These are phyloP conservation scores for Gopherus evgoodei DNA, from an alignment of 2,113 vertebrate species.

Conservation along the genomic window DNA sequence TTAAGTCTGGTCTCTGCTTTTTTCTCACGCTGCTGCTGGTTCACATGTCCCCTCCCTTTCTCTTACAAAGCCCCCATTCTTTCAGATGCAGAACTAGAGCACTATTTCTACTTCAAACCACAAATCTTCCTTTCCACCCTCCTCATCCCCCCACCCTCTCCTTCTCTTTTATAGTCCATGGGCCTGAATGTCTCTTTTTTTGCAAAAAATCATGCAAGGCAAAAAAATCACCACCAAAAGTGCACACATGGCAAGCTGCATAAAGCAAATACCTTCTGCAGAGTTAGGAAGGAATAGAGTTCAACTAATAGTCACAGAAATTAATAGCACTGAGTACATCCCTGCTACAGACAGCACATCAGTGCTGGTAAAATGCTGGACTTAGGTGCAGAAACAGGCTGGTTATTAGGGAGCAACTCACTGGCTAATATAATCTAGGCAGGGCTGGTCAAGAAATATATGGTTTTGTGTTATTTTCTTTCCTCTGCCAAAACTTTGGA, in stretches of 20 bases:
- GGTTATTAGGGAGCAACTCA: neutral
- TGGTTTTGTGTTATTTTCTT: neutral
- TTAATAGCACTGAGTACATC: too few species aligned
- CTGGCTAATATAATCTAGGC: neutral
- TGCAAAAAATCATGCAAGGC: neutral
- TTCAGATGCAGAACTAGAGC: neutral
- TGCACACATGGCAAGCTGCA: neutral
- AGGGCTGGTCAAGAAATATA: neutral
- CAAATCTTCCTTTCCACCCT: neutral
- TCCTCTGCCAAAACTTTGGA: neutral
- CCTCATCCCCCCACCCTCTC: neutral
- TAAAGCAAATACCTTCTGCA: neutral
- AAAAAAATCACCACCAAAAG: neutral
- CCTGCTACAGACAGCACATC: neutral
- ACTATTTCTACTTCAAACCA: neutral
- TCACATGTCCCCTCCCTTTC: neutral
- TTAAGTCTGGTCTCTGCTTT: neutral
- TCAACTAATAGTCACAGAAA: too few species aligned
- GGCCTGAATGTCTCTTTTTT: neutral
- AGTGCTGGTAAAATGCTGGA: neutral
- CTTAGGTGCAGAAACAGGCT: accelerated
- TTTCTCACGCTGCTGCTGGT: neutral
- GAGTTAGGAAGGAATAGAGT: neutral
- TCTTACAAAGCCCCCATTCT: neutral
- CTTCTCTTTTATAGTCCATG: neutral